Conservation (phyloP, 1,140 invertebrate species). For the Drosophila orena region DNA sequence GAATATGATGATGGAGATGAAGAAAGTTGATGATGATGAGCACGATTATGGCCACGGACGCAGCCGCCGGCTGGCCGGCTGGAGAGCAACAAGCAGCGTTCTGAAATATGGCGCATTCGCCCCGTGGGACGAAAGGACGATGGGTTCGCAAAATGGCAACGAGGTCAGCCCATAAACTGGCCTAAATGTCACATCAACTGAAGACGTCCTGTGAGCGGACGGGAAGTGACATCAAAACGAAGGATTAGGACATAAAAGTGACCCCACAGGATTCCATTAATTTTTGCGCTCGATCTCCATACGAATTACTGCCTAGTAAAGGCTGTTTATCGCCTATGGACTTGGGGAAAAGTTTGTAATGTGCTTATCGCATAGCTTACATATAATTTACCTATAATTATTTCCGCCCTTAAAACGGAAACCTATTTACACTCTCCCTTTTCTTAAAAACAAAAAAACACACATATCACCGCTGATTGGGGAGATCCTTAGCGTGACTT, state of each 20-base stretch:
- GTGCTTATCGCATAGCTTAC: not conserved
- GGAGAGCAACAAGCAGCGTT: constrained; percentile 22
- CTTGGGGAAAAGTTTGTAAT: not conserved
- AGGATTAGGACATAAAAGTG: constrained; percentile 48
- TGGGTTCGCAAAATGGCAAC: constrained; percentile 42
- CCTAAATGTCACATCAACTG: constrained; percentile 68
- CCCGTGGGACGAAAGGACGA: constrained; percentile 42
- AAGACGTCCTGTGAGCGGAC: constrained; percentile 21
- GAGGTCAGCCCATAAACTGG: constrained; percentile 74
- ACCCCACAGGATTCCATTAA: constrained; percentile 12
- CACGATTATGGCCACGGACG: constrained; percentile 37
- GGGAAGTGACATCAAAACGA: constrained; percentile 43
- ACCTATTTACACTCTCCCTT: not conserved
- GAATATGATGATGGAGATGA: constrained; percentile 76
- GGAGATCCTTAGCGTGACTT: constrained; percentile 1
- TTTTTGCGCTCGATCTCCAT: constrained; percentile 30
- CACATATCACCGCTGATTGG: constrained; percentile 40
- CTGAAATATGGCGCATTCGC: constrained; percentile 66
- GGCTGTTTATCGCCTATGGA: not conserved
- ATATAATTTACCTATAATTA: not conserved
- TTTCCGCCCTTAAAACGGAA: too few species aligned
- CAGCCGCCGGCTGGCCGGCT: constrained; percentile 4
- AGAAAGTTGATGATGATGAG: constrained; percentile 56
- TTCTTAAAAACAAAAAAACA: not conserved
- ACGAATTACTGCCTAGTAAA: constrained; percentile 12